Base-by-base conservation (phyloP, 2,797 vertebrate genomes). In the Momotus momota region DNA sequence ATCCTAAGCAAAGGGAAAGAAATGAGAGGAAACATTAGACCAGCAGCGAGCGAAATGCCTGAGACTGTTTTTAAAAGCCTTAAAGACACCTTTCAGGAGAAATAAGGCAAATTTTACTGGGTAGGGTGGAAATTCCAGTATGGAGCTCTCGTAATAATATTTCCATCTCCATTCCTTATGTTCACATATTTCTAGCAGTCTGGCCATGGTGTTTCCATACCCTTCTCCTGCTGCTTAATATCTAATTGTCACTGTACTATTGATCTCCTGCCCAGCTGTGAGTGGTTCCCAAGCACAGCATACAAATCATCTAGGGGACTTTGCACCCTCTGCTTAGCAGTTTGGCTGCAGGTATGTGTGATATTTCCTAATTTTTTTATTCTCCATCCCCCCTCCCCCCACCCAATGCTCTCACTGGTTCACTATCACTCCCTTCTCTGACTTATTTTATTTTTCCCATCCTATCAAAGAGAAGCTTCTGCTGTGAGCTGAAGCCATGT, bases 41-140 rank as follows among this genome's bases (percentile, higher is more conserved):
- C 49, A 74, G 55, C 43, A 82, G 45, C 33, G 77, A 91, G 65
- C 46, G 51, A 82, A 82, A 87, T 45, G 33, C 62, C 31, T 66
- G 31, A 85, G 41, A 67, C 14, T 93, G 52, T 86, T 94, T 93
- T 48, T 29, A 84, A 90, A 94, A 64, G 17, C 52, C 67, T 92
- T 66, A 35, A 84, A 96, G 73, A 91, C 11, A 52, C 4, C 33
- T 77, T 86, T 79, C 10, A 62, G 77, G 75, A 94, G 45, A 94
- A 91, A 69, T 66, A 75, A 81, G 41, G 35, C n/a, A 0, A 81
- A 3, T 70, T 80, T 93, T 73, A 77, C 9, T 35, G 17, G 4
- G 14, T 35, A 5, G 6, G 6, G 16, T 66, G 38, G 25, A 72
- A 81, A 92, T 62, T 45, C 73, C 67, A 26, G 11, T 51, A 70